Conservation (phyloP, 2,888 invertebrate genomes). For the Sceliomorpha sp. region DNA sequence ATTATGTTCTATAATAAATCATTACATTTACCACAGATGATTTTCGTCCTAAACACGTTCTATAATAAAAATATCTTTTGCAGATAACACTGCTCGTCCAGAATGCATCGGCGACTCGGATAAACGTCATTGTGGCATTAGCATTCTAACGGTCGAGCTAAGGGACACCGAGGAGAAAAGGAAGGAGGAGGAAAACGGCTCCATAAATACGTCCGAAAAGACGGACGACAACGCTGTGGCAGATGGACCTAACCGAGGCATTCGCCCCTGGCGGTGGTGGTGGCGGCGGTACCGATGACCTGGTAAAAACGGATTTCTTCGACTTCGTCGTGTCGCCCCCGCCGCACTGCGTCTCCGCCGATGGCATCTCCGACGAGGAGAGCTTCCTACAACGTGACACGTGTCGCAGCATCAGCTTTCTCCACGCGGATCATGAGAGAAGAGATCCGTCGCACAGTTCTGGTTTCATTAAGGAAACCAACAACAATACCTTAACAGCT, state of each 20-base stretch:
- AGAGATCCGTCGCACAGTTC: conserved; percentile 69
- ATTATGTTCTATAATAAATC: too few relatives aligned
- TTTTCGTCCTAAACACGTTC: too few relatives aligned
- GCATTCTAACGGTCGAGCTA: conserved; percentile 11
- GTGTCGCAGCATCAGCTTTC: conserved; percentile 70
- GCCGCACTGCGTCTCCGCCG: conserved; percentile 68
- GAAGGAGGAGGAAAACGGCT: not conserved
- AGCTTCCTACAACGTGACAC: conserved; percentile 81
- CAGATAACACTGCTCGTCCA: conserved; percentile 3
- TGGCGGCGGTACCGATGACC: conserved; percentile 82
- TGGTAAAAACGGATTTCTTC: conserved; percentile 93
- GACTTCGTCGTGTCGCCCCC: conserved; percentile 91
- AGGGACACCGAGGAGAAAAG: too few relatives aligned
- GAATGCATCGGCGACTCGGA: not conserved
- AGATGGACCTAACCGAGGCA: conserved; percentile 91
- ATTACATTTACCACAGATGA: too few relatives aligned
- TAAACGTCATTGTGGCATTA: not conserved
- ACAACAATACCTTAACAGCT: conserved; percentile 83
- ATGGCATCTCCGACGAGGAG: conserved; percentile 85
- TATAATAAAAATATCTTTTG: not conserved
- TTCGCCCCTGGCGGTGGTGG: conserved; percentile 83
- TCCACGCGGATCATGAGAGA: conserved; percentile 65
- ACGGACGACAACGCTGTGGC: not conserved
- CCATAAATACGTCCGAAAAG: not conserved
- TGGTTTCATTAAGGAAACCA: conserved; percentile 81